Evolutionary conservation across 2,797 vertebrate genomes (phyloP), one percentile per base, ranked within the genome.

Genomic region (Discoglossus pictus): DNA sequence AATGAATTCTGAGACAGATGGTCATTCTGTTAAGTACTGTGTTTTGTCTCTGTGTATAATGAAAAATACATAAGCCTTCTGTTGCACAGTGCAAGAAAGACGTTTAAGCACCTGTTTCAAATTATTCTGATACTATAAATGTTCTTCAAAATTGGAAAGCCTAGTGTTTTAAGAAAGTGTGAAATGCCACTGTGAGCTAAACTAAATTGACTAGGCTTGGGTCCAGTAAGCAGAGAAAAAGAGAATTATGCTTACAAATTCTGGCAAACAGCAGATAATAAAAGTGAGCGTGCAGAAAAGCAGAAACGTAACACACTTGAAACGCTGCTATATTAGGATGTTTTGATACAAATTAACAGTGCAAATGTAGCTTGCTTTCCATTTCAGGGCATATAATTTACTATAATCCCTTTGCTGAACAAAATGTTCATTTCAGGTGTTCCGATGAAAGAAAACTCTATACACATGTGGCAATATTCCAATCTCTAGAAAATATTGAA

Each of bases 21-120:
- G 81, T 68, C 82, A 85, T 74, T 75, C 46, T 64, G 68, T 71
- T 66, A 60, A 80, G 76, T 66, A 25, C 56, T 47, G 7, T 70
- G 60, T 56, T 81, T 80, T 75, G 62, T 73, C 82, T 78, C 74
- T 74, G 61, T 66, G 78, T 38, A 65, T 69, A 79, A 85, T 84
- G 75, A 82, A 86, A 86, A 83, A 82, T 80, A 81, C 38, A 84
- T 83, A 82, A 88, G 77, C 82, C 81, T 84, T 87, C 87, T 87
- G 85, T 73, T 78, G 59, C 42, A n/a, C 73, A 75, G 84, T 44
- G 62, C 60, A 84, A 66, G 18, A 52, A 10, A 75, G 74, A 83
- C 65, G 68, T 69, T 83, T 60, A 9, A 86, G 81, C 84, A 89
- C 85, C 87, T 90, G 88, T 70, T 87, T 82, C 79, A 75, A 76